Base-by-base conservation (phyloP, 1,140 invertebrate species). In the Micrasema longulum region DNA sequence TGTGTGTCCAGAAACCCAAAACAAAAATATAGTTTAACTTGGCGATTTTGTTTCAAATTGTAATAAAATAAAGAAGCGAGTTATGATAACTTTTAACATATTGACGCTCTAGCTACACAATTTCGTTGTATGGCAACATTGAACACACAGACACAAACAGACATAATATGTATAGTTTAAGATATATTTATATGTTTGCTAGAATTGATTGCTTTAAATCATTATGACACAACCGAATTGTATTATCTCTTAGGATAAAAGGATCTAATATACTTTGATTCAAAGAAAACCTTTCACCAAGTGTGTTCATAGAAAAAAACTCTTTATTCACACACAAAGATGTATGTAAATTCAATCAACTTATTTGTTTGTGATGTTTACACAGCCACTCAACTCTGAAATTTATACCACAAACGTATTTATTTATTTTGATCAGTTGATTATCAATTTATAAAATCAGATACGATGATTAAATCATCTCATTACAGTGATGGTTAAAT, bases 111-210 rank as follows among this genome's bases (percentile, higher is more conserved):
- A 65, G 47, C 65, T 72, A 76, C 68, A 57, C 71, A 76, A 66
- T 47, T 76, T 76, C 74, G 74, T 72, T 76, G 70, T 76, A 73
- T 67, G 67, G 66, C 72, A 73, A 76, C 70, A 75, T 73, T 75
- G 50, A 67, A 74, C 65, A 74, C 73, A 69, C 70, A 72, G 45
- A 72, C 73, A 72, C 65, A 70, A 52, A 69, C 50, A 63, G 26
- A 57, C 57, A 67, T 38, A 67, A 53, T 52, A 45, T 41, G 38
- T 63, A 23, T 23, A 31, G 16, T 35, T 57, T 47, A 69, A 69
- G 36, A 16, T 73, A 36, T 72, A 45, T 35, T n/a, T n/a, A n/a
- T 57, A 64, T 71, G 57, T 53, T 72, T 69, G 69, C 55, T 67
- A 72, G 71, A 70, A 65, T 72, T 75, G 66, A 75, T 75, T 75